Base-by-base conservation (phyloP, 2,888 invertebrate genomes). In the Machimus rusticus region DNA sequence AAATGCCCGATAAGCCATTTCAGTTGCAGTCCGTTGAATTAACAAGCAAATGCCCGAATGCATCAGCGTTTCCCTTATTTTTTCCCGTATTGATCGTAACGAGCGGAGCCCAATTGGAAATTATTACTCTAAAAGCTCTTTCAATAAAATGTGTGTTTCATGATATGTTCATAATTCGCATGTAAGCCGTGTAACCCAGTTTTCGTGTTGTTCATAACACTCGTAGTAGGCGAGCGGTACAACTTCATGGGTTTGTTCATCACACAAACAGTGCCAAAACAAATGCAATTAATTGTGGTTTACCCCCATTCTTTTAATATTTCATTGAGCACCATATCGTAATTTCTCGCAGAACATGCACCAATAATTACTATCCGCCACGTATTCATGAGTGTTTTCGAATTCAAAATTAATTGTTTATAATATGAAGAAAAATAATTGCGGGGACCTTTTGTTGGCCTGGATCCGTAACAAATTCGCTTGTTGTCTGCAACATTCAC, bases 201-300 rank as follows among this genome's bases (percentile, higher is more conserved):
- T 66, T 46, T 28, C 28, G 23, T 66, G 66, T 66, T 66, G 66
- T 66, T 23, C 66, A 19, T 66, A 19, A 12, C 66, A 19, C 66
- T 66, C 66, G 23, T 28, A 23, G 66, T 28, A 66, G 66, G 66
- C 23, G 28, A 8, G 28, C 28, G 66, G 66, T 39, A 78, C 37
- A 78, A 78, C 43, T 78, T 43, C 23, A 39, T 39, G 78, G 66
- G 19, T 43, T 78, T 78, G 78, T 78, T 39, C 78, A 78, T 78
- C 78, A 39, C 78, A 78, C 37, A 66, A 78, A 43, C 78, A 43
- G 78, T 43, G 43, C 78, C 78, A 78, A 78, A 78, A 78, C 78
- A 39, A 34, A 78, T 78, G 37, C 46, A 78, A 78, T 39, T 78
- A 78, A 78, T 78, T 78, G 78, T 78, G 78, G 78, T 43, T 34